Evolutionary conservation across 92 coral and sea anemone species (phyloP).

Genomic region (Actinostola sp.): DNA sequence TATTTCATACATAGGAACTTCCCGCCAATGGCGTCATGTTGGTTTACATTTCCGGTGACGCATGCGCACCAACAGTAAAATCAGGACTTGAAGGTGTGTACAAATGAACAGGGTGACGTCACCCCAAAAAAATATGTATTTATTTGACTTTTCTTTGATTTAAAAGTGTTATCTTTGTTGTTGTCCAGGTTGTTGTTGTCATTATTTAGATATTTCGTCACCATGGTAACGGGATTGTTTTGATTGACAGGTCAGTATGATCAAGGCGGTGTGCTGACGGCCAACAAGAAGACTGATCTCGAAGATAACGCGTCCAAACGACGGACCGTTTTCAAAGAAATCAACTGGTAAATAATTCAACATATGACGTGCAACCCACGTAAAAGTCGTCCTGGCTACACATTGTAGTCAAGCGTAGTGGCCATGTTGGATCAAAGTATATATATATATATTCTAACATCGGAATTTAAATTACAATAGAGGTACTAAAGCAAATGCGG

Average conservation of each 20-base stretch:
- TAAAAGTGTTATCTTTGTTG: not conserved
- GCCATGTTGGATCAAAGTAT: too few relatives aligned
- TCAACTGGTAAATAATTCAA: slow-evolving; percentile 61
- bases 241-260: slow-evolving; percentile 77
- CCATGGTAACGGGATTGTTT: not conserved
- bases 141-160: too few relatives aligned
- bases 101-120: too few relatives aligned
- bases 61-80: slow-evolving; percentile 65
- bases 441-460: too few relatives aligned
- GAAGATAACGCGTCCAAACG: slow-evolving; percentile 57
- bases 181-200: not conserved
- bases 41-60: slow-evolving; percentile 88
- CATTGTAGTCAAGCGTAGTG: too few relatives aligned
- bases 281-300: slow-evolving; percentile 59
- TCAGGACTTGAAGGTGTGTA: slow-evolving; percentile 83
- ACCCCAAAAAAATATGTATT: too few relatives aligned
- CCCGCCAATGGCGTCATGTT: slow-evolving; percentile 91
- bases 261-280: slow-evolving; percentile 85
- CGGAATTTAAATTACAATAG: too few relatives aligned
- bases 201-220: not conserved
- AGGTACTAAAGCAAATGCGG: too few relatives aligned
- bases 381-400: too few relatives aligned
- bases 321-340: slow-evolving; percentile 71
- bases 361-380: not conserved
- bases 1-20: slow-evolving; percentile 62